Percentiles rank a stretch among this genome's conserved stretches.
Conservation (phyloP, 2,113 vertebrate species). For the Chroicocephalus ridibundus region DNA sequence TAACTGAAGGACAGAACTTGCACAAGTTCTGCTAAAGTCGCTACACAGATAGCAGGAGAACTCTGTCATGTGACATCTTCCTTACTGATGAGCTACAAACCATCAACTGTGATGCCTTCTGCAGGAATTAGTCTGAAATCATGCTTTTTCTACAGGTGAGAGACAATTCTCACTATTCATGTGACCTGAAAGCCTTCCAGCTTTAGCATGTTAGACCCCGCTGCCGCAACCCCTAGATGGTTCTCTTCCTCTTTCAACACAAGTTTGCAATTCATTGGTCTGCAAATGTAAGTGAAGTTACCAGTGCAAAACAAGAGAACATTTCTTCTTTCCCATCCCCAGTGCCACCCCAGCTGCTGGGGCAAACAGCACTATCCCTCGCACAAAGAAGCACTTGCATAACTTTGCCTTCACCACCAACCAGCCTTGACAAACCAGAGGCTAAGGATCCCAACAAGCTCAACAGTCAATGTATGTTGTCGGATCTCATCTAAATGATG, state of each 20-base stretch:
- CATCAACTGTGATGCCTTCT: background rate
- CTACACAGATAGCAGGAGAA: background rate
- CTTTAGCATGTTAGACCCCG: accelerated
- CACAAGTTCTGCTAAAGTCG: background rate
- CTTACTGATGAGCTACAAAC: background rate
- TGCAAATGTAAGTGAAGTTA: no score
- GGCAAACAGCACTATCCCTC: accelerated
- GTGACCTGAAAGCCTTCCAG: background rate
- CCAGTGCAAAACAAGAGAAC: background rate
- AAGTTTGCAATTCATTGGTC: background rate
- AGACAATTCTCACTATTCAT: accelerated
- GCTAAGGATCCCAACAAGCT: background rate
- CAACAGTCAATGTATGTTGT: background rate
- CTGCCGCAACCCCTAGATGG: background rate
- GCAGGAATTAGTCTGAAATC: background rate
- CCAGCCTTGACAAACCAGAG: background rate
- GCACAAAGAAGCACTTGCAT: accelerated
- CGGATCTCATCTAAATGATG: accelerated
- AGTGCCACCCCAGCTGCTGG: no score
- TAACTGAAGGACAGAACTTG: background rate
- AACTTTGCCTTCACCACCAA: background rate
- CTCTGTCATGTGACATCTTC: background rate
- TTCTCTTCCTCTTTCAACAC: background rate
- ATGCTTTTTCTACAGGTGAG: background rate
- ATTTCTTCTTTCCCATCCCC: no score